phyloP scores from a whole-genome alignment of 1,140 invertebrate genomes.

The Cherax destructor region DNA sequence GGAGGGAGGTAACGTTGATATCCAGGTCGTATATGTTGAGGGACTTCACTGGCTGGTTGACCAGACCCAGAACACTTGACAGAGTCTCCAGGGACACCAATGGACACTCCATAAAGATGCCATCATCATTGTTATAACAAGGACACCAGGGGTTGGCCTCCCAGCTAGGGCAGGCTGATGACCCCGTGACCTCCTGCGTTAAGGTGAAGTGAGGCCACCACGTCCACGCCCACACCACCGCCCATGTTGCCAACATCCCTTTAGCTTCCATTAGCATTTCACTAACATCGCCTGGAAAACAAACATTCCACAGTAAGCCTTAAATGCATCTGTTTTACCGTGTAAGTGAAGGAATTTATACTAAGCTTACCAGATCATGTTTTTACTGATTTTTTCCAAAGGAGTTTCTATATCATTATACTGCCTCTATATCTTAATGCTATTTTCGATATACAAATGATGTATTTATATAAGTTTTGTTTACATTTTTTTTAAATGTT shows the following conservation, averaged over 20 bases:
- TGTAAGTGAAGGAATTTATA: no score
- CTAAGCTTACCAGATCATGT: no score
- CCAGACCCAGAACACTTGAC: constrained; percentile 77
- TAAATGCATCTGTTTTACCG: no score
- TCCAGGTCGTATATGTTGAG: constrained; percentile 91
- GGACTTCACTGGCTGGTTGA: constrained; percentile 83
- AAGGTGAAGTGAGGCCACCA: neutral
- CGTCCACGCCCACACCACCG: neutral
- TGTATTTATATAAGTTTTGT: no score
- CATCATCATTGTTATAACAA: constrained; percentile 93
- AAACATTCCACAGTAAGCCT: neutral
- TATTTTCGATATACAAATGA: no score
- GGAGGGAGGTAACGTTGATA: constrained; percentile 83
- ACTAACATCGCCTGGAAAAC: neutral
- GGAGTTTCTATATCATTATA: no score
- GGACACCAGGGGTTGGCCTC: constrained; percentile 86
- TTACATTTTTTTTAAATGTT: no score
- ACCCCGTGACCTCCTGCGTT: constrained; percentile 8
- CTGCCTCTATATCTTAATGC: no score
- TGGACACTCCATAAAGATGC: constrained; percentile 91
- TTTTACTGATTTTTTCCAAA: no score
- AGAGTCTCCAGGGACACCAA: constrained; percentile 82
- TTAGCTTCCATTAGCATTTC: constrained; percentile 5
- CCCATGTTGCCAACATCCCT: constrained; percentile 10
- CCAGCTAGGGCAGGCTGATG: constrained; percentile 81